These are phyloP conservation scores for Crossaster papposus DNA, from an alignment of 53 echinoderm and acorn worm genomes.

Conservation along the genomic window DNA sequence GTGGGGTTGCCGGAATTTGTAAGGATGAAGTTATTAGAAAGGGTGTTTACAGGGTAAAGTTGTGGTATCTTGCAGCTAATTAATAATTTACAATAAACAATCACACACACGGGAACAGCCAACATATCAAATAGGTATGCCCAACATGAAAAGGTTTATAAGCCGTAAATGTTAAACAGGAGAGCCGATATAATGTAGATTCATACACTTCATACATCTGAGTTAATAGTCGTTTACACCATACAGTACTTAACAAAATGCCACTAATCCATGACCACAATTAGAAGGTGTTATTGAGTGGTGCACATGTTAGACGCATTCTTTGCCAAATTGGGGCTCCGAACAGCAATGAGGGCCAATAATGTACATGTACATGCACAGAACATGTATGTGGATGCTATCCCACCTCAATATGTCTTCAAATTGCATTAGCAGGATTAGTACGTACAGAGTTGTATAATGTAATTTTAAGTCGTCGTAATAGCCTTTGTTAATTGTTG, in stretches of 20 bases:
- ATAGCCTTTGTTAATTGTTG: constrained; percentile 4
- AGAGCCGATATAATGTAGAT: constrained; percentile 20
- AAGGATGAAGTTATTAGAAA: no score
- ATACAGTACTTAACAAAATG: neutral
- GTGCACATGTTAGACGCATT: neutral
- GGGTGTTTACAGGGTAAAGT: no score
- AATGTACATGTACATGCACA: no score
- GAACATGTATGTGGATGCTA: no score
- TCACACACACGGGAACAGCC: neutral
- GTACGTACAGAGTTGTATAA: neutral
- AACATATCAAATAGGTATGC: constrained; percentile 25
- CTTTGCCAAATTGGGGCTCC: neutral
- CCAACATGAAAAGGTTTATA: constrained; percentile 61
- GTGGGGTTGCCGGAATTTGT: no score
- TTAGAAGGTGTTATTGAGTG: neutral
- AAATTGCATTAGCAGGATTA: neutral
- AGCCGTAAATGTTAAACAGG: constrained; percentile 33
- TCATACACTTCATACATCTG: constrained; percentile 11
- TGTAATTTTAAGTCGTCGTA: constrained; percentile 24
- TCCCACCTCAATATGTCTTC: no score
- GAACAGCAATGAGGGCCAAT: neutral
- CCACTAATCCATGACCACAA: neutral
- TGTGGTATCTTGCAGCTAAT: neutral
- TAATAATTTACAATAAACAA: neutral
- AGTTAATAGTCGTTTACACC: constrained; percentile 51